These are phyloP conservation scores for Diorhabda elongata DNA, from an alignment of 1,140 invertebrate species.

Conservation along the genomic window DNA sequence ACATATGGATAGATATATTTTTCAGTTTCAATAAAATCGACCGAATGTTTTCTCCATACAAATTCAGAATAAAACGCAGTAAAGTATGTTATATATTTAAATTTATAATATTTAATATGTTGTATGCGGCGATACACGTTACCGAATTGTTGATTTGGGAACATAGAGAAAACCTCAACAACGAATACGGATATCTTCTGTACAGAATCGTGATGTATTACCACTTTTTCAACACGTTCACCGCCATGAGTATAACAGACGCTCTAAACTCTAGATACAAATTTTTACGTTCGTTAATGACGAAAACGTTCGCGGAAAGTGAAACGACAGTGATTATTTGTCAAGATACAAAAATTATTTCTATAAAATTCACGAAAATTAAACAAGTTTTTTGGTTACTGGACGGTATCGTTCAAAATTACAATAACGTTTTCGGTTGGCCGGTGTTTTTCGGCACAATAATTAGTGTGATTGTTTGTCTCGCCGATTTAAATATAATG, in stretches of 20 bases:
- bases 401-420: neutral
- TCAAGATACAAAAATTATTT: neutral
- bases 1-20: slow-evolving; percentile 9
- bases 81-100: neutral
- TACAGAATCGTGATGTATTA: slow-evolving; percentile 11
- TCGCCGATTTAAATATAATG: no score
- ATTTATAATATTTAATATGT: neutral
- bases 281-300: neutral
- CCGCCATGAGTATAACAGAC: neutral
- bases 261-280: neutral
- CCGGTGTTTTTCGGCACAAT: neutral
- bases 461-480: neutral
- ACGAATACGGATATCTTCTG: slow-evolving; percentile 7
- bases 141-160: neutral
- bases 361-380: neutral
- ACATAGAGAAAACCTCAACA: neutral
- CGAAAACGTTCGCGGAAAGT: neutral
- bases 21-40: neutral
- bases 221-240: neutral
- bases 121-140: neutral
- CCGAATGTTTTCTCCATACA: neutral
- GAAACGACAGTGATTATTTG: neutral
- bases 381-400: neutral
- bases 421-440: neutral
- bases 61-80: neutral